Evolutionary conservation across 2,113 vertebrate species (phyloP), one percentile per base, ranked within the genome.

Genomic region (Ceyx melanurus): DNA sequence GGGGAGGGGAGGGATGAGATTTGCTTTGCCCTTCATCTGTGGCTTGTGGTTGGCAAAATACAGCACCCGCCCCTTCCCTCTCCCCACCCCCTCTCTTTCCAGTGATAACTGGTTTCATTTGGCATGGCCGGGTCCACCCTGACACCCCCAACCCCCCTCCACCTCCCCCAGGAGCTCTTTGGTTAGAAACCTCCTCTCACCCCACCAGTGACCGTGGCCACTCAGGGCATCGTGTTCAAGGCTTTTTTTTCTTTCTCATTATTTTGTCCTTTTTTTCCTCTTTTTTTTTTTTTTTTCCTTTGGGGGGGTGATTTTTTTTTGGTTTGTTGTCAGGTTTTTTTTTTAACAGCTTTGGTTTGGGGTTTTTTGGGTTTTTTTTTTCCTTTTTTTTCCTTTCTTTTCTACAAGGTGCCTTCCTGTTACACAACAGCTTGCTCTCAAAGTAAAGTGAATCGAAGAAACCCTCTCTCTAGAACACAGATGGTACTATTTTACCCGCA

Each of bases 371-470:
- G 21, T 20, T 21, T 61, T 61, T 71, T 21, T 33, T 54, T 67
- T 20, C 26, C 40, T 26, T 82, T 48, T 86, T 43, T 50, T 86
- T 43, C 46, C 84, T 96, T 95, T 97, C 96, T 98, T 95, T 97
- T 98, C 97, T 95, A 97, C 98, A 98, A 99, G 98, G 98, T 99
- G 99, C 98, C 98, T 98, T 97, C 98, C 97, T 80, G 96, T 98
- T 97, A 97, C 98, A 98, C 97, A 97, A 85, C 94, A 98, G 97
- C 97, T 98, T 97, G 93, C 98, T 98, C 97, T 86, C 98, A 98
- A 97, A 98, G 98, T 98, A 98, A 98, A 97, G 97, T 98, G 97
- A 98, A 98, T 97, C 95, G 97, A 98, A 95, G 86, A 98, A 98
- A 95, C 80, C 97, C 94, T 98, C 98, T 97, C 89, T 4, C 78